Percentiles rank a stretch among this genome's conserved stretches.
phyloP scores from a whole-genome alignment of 2,113 vertebrate genomes.

The Bos indicus region DNA sequence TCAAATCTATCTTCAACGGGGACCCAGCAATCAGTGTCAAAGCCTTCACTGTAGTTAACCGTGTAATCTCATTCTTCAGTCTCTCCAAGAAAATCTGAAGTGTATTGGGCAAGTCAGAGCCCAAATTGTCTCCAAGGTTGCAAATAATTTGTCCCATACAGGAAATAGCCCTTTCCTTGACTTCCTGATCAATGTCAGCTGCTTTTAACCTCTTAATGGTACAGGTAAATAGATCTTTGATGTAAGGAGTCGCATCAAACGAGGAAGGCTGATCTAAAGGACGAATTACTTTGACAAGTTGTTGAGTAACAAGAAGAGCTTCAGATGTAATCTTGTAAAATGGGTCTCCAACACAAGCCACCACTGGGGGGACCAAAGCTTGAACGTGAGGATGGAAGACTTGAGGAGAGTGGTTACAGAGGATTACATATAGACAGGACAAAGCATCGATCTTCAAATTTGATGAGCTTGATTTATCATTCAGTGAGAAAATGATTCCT shows the following conservation, averaged over 20 bases:
- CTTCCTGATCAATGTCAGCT: slow-evolving; percentile 99
- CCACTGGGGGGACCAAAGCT: slow-evolving; percentile 94
- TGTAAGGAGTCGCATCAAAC: slow-evolving; percentile 96
- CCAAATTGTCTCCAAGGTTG: slow-evolving; percentile 95
- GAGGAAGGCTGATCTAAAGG: slow-evolving; percentile 92
- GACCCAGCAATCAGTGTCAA: slow-evolving; percentile 97
- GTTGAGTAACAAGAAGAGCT: slow-evolving; percentile 97
- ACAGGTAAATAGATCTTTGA: slow-evolving; percentile 95
- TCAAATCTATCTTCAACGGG: slow-evolving; percentile 93
- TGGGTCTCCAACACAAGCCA: slow-evolving; percentile 97
- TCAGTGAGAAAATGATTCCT: slow-evolving; percentile 99
- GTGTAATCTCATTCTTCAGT: slow-evolving; percentile 97
- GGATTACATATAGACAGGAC: slow-evolving; percentile 96
- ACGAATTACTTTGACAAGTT: slow-evolving; percentile 97
- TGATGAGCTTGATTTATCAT: slow-evolving; percentile 98
- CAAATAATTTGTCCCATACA: slow-evolving; percentile 99
- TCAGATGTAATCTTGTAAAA: slow-evolving; percentile 99
- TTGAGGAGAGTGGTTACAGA: slow-evolving; percentile 96
- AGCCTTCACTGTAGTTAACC: slow-evolving; percentile 95
- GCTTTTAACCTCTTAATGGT: slow-evolving; percentile 97
- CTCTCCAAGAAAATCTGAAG: slow-evolving; percentile 98
- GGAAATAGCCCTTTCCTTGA: slow-evolving; percentile 98
- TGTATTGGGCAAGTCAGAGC: slow-evolving; percentile 92
- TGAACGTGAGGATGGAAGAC: slow-evolving; percentile 98
- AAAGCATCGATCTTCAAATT: slow-evolving; percentile 98